Base-by-base conservation (phyloP, 2,113 vertebrate species). In the Pseudopipra pipra region DNA sequence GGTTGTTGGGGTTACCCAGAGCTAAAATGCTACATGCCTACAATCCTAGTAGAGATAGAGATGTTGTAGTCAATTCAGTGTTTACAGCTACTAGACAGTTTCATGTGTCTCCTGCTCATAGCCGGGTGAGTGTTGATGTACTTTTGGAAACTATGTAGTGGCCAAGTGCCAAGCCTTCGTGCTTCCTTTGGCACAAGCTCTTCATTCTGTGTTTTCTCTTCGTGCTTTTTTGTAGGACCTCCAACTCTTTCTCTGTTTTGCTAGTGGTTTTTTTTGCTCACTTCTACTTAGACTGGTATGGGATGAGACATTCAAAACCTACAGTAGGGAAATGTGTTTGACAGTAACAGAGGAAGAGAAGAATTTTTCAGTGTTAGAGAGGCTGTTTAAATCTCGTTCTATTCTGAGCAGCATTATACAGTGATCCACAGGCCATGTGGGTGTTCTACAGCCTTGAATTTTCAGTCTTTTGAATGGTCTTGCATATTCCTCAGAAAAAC, bases 11-110 rank as follows among this genome's bases (percentile, higher is more conserved):
- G 66, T 97, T 99, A 95, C 99, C 99, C 72, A 98, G 98, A 97
- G 99, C 98, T 95, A 99, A 99, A 98, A 98, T 99, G 86, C 98
- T 99, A 90, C 98, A 99, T 97, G 98, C 98, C 84, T 99, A 99
- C 96, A 99, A 99, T 97, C 99, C 99, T 89, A 99, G 98, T 94
- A 98, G 98, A 97, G 99, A 99, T 63, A 98, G 98, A 82, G 98
- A 99, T 95, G 98, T 99, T 84, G 98, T 98, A 89, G 98, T 99
- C 98, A 98, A 99, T 96, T 99, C 99, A 37, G 98, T 99, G 98
- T 99, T 99, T 98, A 99, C 99, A 97, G 98, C 98, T 96, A 98
- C 98, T 97, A 98, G 98, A 95, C 98, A 99, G 98, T 99, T 99
- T 98, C 98, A 99, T 96, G 98, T 99, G 98, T 99, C 99, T 98